Evolutionary conservation across 53 echinoderm and acorn worm species (phyloP).

Genomic region (Patiria pectinifera): DNA sequence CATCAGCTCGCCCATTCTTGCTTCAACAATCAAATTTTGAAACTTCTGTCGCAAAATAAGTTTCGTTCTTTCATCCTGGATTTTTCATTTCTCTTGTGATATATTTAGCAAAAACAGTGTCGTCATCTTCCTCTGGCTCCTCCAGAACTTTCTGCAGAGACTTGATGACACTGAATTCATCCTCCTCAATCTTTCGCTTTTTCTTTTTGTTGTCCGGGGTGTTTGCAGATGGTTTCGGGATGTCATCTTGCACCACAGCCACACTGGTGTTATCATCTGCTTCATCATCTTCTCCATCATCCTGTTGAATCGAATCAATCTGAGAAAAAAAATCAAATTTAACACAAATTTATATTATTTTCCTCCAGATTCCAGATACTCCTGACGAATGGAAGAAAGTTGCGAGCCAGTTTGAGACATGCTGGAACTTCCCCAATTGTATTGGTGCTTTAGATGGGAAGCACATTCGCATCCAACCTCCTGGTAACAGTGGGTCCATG

Average conservation of each 20-base stretch:
- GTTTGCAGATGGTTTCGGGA: no score
- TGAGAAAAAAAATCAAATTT: neutral
- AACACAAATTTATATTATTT: neutral
- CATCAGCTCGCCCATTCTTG: neutral
- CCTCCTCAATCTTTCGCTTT: neutral
- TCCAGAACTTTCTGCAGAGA: neutral
- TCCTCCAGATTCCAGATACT: no score
- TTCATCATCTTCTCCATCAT: neutral
- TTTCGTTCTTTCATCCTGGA: neutral
- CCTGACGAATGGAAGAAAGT: no score
- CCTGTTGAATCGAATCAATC: neutral
- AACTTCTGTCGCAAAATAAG: neutral
- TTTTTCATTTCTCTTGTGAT: neutral
- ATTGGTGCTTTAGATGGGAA: conserved; percentile 73
- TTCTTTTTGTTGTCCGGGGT: neutral
- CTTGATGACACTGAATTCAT: neutral
- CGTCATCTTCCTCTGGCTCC: neutral
- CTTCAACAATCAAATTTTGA: neutral
- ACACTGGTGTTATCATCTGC: neutral
- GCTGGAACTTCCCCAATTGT: conserved; percentile 79
- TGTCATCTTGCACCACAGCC: no score
- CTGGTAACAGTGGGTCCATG: conserved; percentile 40
- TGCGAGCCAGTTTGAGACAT: no score
- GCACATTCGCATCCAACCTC: conserved; percentile 55
- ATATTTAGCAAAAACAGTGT: neutral